A percentile compares a stretch with the other conserved stretches of the same genome.
Conservation (phyloP, 2,888 invertebrate genomes). For the Cheilosia soror region DNA sequence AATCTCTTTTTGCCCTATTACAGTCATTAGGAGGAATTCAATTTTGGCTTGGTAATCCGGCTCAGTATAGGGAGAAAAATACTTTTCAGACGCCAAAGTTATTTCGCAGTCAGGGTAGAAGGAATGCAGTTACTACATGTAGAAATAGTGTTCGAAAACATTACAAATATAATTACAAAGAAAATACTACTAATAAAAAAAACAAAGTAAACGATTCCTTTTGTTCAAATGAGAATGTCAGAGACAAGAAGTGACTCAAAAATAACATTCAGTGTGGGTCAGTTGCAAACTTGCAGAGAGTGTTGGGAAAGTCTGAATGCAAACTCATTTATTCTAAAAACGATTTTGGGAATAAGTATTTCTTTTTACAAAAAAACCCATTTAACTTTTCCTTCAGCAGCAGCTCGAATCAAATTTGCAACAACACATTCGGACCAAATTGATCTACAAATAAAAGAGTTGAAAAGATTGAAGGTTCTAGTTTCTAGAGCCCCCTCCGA, state of each 20-base stretch:
- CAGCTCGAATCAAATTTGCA: constrained; percentile 3
- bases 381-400: constrained; percentile 15
- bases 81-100: not conserved
- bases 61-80: not conserved
- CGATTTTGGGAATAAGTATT: constrained; percentile 3
- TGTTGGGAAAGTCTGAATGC: constrained; percentile 1
- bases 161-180: not conserved
- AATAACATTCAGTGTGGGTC: constrained; percentile 6
- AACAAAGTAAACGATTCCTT: constrained; percentile 1
- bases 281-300: constrained; percentile 6
- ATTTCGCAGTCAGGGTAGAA: constrained; percentile 12
- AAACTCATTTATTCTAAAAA: constrained; percentile 12
- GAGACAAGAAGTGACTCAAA: constrained; percentile 9
- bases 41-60: not conserved
- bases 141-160: not conserved
- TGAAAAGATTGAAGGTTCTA: constrained; percentile 18
- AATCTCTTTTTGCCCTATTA: not conserved
- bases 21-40: constrained; percentile 1
- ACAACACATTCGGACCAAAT: constrained; percentile 5
- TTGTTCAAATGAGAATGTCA: constrained; percentile 6
- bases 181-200: not conserved
- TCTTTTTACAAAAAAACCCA: not conserved
- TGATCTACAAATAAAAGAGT: not conserved
- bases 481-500: not conserved
- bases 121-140: not conserved